Conservation (phyloP, 2,888 invertebrate genomes). For the Lysandra coridon region DNA sequence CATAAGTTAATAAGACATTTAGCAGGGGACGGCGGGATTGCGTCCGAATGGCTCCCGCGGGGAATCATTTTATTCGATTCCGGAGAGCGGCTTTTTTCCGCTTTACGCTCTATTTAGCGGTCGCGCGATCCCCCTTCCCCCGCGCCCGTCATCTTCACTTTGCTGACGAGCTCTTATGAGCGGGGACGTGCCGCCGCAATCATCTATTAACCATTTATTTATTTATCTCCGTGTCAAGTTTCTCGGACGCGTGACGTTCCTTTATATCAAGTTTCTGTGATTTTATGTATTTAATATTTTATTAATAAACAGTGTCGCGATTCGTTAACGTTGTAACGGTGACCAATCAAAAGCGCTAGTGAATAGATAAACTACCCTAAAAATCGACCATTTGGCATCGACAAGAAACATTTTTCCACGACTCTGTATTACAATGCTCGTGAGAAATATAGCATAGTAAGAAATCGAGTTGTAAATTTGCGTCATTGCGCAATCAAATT, state of each 20-base stretch:
- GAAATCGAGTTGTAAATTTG: too few relatives aligned
- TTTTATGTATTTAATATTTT: neutral
- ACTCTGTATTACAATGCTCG: too few relatives aligned
- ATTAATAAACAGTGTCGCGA: neutral
- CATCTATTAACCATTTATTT: conserved; percentile 36
- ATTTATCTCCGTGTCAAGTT: neutral
- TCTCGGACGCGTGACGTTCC: neutral
- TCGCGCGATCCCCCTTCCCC: conserved; percentile 59
- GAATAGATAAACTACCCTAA: too few relatives aligned
- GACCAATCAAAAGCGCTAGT: neutral
- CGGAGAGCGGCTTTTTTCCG: conserved; percentile 78
- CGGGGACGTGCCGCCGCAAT: conserved; percentile 57
- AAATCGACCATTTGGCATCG: too few relatives aligned
- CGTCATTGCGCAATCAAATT: too few relatives aligned
- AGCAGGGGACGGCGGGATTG: conserved; percentile 81
- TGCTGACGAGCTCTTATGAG: conserved; percentile 56
- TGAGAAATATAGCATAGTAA: too few relatives aligned
- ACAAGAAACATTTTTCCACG: too few relatives aligned
- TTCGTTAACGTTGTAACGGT: neutral
- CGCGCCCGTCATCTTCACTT: conserved; percentile 58
- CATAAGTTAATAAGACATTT: conserved; percentile 81
- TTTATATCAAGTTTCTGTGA: neutral
- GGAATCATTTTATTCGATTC: conserved; percentile 88
- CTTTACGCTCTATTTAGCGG: conserved; percentile 78
- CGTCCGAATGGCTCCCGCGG: conserved; percentile 85